Conservation (phyloP, 2,797 vertebrate genomes). For the Neosalanx taihuensis region DNA sequence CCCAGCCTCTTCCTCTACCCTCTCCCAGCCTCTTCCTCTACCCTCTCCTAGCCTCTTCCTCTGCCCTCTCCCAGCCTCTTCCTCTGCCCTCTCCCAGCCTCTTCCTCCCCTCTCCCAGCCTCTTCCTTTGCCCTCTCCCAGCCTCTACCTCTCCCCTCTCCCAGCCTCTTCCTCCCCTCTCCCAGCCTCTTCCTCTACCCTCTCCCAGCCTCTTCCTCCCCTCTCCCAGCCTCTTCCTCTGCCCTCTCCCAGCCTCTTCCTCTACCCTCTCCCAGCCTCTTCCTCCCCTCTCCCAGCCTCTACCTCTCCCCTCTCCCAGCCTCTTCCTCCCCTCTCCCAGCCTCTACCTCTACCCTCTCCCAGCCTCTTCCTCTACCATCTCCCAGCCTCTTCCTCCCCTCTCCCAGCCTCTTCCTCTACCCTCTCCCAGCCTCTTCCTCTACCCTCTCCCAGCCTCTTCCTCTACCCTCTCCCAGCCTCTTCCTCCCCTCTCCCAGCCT, state of each 20-base stretch:
- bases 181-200: not conserved
- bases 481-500: slow-evolving; percentile 10
- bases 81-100: slow-evolving; percentile 28
- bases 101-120: not conserved
- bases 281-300: not conserved
- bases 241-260: not conserved
- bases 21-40: not conserved
- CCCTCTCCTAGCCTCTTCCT: not conserved
- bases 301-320: slow-evolving; percentile 13
- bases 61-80: slow-evolving; percentile 28
- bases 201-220: slow-evolving; percentile 22
- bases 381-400: slow-evolving; percentile 2
- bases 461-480: not conserved
- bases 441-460: not conserved
- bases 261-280: not conserved
- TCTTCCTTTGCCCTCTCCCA: slow-evolving; percentile 19
- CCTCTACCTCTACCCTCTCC: not conserved
- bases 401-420: not conserved
- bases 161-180: not conserved
- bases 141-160: slow-evolving; percentile 15
- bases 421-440: not conserved
- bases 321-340: not conserved
- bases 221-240: not conserved
- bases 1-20: not conserved
- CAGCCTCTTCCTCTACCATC: too few species aligned